phyloP scores from a whole-genome alignment of 35 echinoderm and acorn worm species.

The Hemicentrotus pulcherrimus region DNA sequence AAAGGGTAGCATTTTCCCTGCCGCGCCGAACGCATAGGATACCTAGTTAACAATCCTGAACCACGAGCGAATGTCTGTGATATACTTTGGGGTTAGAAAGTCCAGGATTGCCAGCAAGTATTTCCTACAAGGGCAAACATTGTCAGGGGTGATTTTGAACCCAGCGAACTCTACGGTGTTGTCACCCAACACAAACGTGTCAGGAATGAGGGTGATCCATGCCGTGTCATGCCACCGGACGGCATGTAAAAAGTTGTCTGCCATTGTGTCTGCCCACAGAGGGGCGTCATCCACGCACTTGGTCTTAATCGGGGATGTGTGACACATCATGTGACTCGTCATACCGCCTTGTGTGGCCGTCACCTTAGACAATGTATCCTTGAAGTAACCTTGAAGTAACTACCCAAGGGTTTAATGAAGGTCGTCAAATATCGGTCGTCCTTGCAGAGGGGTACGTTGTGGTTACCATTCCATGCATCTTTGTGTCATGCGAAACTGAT shows the following conservation, averaged over 20 bases:
- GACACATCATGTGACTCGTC: slow-evolving; percentile 55
- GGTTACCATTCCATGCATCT: slow-evolving; percentile 54
- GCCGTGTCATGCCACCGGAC: background rate
- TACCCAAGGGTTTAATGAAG: slow-evolving; percentile 51
- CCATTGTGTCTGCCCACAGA: background rate
- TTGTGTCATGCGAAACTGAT: no score
- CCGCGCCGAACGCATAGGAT: slow-evolving; percentile 28
- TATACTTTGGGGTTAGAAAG: slow-evolving; percentile 43
- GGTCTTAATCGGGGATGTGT: slow-evolving; percentile 33
- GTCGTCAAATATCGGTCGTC: slow-evolving; percentile 52
- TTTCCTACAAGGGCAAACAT: slow-evolving; percentile 18
- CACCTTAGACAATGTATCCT: slow-evolving; percentile 46
- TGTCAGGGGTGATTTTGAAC: slow-evolving; percentile 54
- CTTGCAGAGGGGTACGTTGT: slow-evolving; percentile 16
- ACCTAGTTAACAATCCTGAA: slow-evolving; percentile 63
- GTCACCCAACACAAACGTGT: background rate
- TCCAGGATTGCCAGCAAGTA: slow-evolving; percentile 37
- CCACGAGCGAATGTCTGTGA: slow-evolving; percentile 45
- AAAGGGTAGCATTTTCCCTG: slow-evolving; percentile 38
- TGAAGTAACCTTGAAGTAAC: slow-evolving; percentile 40
- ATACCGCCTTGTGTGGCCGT: slow-evolving; percentile 32
- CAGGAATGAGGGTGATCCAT: background rate
- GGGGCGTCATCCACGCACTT: slow-evolving; percentile 43
- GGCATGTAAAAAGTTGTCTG: background rate
- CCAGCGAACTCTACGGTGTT: slow-evolving; percentile 53